Conservation (phyloP, 2,888 invertebrate genomes). For the Eugnorisma glareosa region DNA sequence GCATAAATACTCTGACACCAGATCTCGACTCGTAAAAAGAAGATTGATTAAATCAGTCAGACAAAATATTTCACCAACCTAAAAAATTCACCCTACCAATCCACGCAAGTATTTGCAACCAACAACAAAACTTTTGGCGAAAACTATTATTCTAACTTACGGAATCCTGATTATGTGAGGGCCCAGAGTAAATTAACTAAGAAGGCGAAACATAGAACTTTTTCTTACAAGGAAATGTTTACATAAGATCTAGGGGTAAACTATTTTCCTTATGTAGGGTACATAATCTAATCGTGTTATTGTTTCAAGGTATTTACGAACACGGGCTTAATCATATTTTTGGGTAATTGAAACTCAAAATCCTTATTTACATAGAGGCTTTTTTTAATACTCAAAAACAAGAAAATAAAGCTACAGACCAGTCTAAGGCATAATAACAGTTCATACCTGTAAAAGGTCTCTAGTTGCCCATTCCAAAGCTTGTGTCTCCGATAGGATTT, state of each 20-base stretch:
- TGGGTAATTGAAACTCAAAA: not conserved
- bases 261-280: conserved; percentile 11
- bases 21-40: no score
- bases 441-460: no score
- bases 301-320: not conserved
- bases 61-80: not conserved
- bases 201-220: conserved; percentile 24
- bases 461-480: no score
- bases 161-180: conserved; percentile 38
- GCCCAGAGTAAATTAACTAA: conserved; percentile 47
- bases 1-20: no score
- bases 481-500: no score
- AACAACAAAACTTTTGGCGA: conserved; percentile 38
- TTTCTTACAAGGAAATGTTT: conserved; percentile 35
- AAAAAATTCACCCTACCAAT: not conserved
- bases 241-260: conserved; percentile 15
- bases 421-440: no score
- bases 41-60: not conserved
- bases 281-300: not conserved
- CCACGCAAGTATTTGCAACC: conserved; percentile 37
- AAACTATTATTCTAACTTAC: conserved; percentile 47
- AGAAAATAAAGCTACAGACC: no score
- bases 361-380: no score
- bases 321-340: not conserved
- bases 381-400: no score